Conservation (phyloP, 2,113 vertebrate species). For the Lophochroa leadbeateri region DNA sequence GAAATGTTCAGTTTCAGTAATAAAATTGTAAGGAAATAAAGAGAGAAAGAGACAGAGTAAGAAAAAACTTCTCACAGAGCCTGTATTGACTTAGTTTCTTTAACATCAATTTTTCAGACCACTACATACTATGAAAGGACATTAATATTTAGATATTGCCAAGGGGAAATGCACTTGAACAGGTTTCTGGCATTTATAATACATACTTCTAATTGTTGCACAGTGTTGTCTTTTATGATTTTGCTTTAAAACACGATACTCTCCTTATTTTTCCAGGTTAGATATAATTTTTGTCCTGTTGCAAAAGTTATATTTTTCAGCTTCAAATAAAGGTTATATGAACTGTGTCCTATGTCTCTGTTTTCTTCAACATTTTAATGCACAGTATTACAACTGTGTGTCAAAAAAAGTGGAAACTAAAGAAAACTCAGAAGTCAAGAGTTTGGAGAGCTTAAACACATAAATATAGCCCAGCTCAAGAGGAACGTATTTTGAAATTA, state of each 20-base stretch:
- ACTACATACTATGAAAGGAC: neutral
- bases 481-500: neutral
- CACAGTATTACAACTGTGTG: accelerated
- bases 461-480: neutral
- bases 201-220: neutral
- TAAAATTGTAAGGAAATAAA: neutral
- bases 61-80: neutral
- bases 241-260: neutral
- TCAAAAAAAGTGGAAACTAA: neutral
- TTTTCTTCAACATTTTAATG: neutral
- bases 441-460: neutral
- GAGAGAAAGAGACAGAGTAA: neutral
- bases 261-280: neutral
- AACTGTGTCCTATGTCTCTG: neutral
- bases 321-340: neutral
- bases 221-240: neutral
- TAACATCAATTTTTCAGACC: neutral
- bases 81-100: neutral
- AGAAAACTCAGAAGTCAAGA: neutral
- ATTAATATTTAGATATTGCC: neutral
- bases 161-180: neutral
- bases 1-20: neutral
- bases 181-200: neutral
- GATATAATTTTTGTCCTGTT: neutral
- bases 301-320: neutral